A percentile compares a stretch with the other conserved stretches of the same genome.
Evolutionary conservation across 2,888 invertebrate species (phyloP).

Genomic region (Meteorus cinctellus): DNA sequence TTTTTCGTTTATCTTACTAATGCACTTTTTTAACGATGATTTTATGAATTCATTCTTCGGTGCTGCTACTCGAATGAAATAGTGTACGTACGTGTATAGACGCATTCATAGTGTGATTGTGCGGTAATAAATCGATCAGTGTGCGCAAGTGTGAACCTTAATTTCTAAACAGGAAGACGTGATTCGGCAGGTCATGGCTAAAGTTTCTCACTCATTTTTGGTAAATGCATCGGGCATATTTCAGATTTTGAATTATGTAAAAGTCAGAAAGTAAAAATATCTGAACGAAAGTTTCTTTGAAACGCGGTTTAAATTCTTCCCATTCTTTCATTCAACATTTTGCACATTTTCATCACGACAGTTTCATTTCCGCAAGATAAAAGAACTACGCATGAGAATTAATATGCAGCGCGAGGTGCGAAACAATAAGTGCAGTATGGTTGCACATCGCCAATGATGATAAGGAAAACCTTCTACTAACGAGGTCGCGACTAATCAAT

Average conservation of each 20-base stretch:
- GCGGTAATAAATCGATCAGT: slow-evolving; percentile 23
- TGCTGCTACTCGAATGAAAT: background rate
- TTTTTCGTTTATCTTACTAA: slow-evolving; percentile 8
- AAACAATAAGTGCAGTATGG: background rate
- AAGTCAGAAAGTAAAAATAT: too few relatives aligned
- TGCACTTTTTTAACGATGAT: background rate
- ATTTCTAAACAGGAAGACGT: slow-evolving; percentile 1
- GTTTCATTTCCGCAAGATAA: background rate
- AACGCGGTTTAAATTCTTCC: too few relatives aligned
- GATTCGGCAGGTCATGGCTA: background rate
- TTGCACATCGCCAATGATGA: slow-evolving; percentile 7
- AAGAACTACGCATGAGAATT: background rate
- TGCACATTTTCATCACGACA: background rate
- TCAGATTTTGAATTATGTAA: too few relatives aligned
- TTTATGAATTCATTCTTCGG: slow-evolving; percentile 3
- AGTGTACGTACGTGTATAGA: background rate
- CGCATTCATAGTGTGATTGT: background rate
- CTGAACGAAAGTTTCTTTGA: too few relatives aligned
- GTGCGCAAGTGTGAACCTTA: slow-evolving; percentile 13
- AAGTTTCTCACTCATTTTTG: too few relatives aligned
- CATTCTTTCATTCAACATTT: too few relatives aligned
- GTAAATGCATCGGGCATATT: too few relatives aligned
- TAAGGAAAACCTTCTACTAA: slow-evolving; percentile 39
- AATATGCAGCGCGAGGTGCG: background rate
- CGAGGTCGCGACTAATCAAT: slow-evolving; percentile 52